A percentile compares a stretch with the other conserved stretches of the same genome.
These are phyloP conservation scores for Mylabris sibirica DNA, from an alignment of 2,888 invertebrate genomes.

Conservation along the genomic window DNA sequence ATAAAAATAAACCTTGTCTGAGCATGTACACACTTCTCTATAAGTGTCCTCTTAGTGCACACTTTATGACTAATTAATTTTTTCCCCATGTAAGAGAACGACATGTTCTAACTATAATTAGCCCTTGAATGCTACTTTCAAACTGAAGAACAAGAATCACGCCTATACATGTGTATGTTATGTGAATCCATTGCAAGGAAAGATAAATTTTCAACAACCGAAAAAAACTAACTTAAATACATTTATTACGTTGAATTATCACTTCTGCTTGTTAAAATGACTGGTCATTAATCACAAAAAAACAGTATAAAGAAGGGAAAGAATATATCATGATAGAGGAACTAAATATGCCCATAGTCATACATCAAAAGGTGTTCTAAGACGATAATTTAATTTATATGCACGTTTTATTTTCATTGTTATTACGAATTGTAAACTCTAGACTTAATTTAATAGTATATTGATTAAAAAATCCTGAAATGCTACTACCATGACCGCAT, in stretches of 20 bases:
- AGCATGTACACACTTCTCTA: too few species aligned
- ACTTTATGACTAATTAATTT: too few species aligned
- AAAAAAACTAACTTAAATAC: slow-evolving; percentile 12
- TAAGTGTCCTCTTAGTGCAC: too few species aligned
- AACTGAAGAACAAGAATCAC: too few species aligned
- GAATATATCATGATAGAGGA: neutral
- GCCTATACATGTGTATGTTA: too few species aligned
- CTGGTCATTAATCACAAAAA: slow-evolving; percentile 18
- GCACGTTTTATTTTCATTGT: neutral
- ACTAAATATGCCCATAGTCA: neutral
- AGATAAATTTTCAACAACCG: slow-evolving; percentile 5
- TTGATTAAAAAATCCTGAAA: slow-evolving; percentile 9
- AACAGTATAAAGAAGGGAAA: neutral
- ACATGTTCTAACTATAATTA: too few species aligned
- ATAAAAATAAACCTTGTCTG: too few species aligned
- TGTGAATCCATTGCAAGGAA: neutral
- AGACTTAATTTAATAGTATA: slow-evolving; percentile 12
- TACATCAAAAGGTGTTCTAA: neutral
- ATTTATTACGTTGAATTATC: slow-evolving; percentile 23
- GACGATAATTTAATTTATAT: slow-evolving; percentile 10
- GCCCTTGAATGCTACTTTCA: too few species aligned
- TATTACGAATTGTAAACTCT: neutral
- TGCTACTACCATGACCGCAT: neutral
- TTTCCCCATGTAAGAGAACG: too few species aligned
- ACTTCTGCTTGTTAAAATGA: slow-evolving; percentile 19